Conservation (phyloP, 2,113 vertebrate species). For the Pan troglodytes region NHGRI_mPanTro3-v2.1_pri NC_072419.2:53199501-53200000, state of each 20-base stretch:
- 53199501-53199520: not conserved
- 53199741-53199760: not conserved
- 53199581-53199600: not conserved
- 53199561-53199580: not conserved
- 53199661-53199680: not conserved
- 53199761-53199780: not conserved
- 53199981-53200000: not conserved
- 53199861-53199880: not conserved
- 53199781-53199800: not conserved
- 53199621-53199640: not conserved
- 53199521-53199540: not conserved
- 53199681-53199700: not conserved
- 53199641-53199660: not conserved
- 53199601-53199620: not conserved
- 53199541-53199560: not conserved
- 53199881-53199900: no score
- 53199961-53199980: not conserved
- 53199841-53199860: not conserved
- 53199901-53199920: not conserved
- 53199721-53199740: not conserved
- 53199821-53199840: no score
- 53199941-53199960: not conserved
- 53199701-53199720: not conserved
- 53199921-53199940: not conserved
- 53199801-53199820: not conserved